These are phyloP conservation scores for Battus philenor DNA, from an alignment of 1,140 invertebrate genomes.

Conservation along the genomic window DNA sequence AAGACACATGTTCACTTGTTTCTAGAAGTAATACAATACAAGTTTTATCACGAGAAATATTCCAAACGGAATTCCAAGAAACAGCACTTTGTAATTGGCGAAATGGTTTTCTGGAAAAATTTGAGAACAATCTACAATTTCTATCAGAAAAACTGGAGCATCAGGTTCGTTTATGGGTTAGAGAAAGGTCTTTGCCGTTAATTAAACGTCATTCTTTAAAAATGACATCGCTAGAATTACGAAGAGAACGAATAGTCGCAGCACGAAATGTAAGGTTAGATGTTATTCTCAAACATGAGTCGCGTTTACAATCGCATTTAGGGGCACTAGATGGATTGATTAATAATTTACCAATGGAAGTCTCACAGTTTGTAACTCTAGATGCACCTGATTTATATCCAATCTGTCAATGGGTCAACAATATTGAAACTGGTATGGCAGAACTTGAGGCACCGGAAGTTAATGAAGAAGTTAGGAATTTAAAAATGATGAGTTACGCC, in stretches of 20 bases:
- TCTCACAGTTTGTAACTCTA: slow-evolving; percentile 31
- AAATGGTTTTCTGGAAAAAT: slow-evolving; percentile 54
- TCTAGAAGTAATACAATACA: slow-evolving; percentile 17
- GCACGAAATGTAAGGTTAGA: slow-evolving; percentile 35
- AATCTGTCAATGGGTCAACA: slow-evolving; percentile 33
- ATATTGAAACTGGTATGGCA: slow-evolving; percentile 36
- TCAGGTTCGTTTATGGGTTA: slow-evolving; percentile 42
- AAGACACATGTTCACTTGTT: no score
- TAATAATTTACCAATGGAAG: slow-evolving; percentile 35
- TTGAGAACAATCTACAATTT: slow-evolving; percentile 34
- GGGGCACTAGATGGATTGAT: slow-evolving; percentile 43
- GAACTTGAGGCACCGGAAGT: slow-evolving; percentile 24
- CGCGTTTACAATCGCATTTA: slow-evolving; percentile 43
- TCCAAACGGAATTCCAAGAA: slow-evolving; percentile 46
- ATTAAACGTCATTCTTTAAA: slow-evolving; percentile 50
- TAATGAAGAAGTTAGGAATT: slow-evolving; percentile 37
- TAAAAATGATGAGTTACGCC: slow-evolving; percentile 57
- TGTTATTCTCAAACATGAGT: slow-evolving; percentile 42
- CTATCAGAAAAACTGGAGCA: slow-evolving; percentile 36
- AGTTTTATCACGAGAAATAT: slow-evolving; percentile 36
- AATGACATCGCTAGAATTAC: slow-evolving; percentile 40
- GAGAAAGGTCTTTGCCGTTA: slow-evolving; percentile 33
- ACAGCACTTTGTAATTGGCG: slow-evolving; percentile 43
- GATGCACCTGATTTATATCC: slow-evolving; percentile 50
- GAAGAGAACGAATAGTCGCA: slow-evolving; percentile 41